phyloP scores from a whole-genome alignment of 2,113 vertebrate genomes.

The Malurus melanocephalus region DNA sequence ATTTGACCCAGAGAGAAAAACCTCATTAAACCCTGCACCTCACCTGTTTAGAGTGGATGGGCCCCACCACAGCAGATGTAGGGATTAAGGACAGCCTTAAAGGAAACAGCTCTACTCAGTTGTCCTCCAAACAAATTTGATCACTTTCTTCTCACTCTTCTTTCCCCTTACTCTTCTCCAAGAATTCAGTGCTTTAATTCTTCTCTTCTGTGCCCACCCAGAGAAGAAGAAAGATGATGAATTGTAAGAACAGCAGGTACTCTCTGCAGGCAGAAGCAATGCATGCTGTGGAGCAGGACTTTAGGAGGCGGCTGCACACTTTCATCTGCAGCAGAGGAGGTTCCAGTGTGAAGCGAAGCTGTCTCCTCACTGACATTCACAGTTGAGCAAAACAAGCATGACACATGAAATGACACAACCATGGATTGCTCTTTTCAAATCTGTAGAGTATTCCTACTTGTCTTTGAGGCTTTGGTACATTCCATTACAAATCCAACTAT shows the following conservation, averaged over 20 bases:
- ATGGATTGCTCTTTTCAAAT: background rate
- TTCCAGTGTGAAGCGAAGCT: background rate
- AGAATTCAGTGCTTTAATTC: background rate
- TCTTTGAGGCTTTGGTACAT: background rate
- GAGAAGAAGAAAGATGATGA: background rate
- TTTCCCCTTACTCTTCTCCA: background rate
- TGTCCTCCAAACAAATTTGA: background rate
- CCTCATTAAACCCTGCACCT: background rate
- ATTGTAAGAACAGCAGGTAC: background rate
- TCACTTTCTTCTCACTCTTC: background rate
- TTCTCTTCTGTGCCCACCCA: background rate
- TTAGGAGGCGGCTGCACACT: background rate
- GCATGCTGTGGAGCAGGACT: background rate
- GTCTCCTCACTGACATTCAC: background rate
- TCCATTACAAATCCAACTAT: background rate
- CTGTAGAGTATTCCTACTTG: background rate
- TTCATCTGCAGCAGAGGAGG: background rate
- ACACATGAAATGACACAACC: background rate
- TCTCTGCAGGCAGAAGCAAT: background rate
- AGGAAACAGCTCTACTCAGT: background rate
- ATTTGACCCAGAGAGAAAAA: background rate
- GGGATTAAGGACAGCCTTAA: background rate
- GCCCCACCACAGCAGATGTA: background rate
- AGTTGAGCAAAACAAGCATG: background rate
- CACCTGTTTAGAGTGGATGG: background rate